These are phyloP conservation scores for Tribolium madens DNA, from an alignment of 1,140 invertebrate species.

Conservation along the genomic window DNA sequence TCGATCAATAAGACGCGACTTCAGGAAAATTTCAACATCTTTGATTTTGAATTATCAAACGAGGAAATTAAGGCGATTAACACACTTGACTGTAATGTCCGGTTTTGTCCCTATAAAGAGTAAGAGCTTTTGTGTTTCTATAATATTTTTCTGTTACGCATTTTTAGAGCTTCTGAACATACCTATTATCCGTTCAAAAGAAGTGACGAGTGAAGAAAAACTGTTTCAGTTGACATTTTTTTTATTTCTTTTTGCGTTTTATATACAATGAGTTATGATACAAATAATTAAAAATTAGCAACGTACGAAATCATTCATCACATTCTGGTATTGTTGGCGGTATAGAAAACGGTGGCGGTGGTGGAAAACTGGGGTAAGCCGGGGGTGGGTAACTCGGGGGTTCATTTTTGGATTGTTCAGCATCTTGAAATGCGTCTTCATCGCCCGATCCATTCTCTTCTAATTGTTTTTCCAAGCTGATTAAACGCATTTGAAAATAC, in stretches of 20 bases:
- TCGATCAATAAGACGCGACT: constrained; percentile 57
- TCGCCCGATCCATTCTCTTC: constrained; percentile 55
- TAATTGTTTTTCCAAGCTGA: constrained; percentile 57
- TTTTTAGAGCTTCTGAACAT: constrained; percentile 46
- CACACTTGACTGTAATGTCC: constrained; percentile 58
- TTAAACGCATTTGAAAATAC: constrained; percentile 64
- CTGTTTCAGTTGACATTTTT: background rate
- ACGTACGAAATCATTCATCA: constrained; percentile 53
- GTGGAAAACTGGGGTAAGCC: constrained; percentile 33
- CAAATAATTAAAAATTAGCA: constrained; percentile 42
- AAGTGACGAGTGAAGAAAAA: constrained; percentile 35
- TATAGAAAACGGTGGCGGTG: constrained; percentile 50
- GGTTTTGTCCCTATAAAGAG: constrained; percentile 58
- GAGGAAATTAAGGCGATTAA: constrained; percentile 55
- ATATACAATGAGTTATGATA: constrained; percentile 39
- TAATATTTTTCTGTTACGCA: background rate
- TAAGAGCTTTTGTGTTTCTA: constrained; percentile 54
- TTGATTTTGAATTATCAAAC: constrained; percentile 55
- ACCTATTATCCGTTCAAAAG: constrained; percentile 51
- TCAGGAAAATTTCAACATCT: constrained; percentile 57
- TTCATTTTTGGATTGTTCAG: constrained; percentile 33
- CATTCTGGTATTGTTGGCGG: constrained; percentile 64
- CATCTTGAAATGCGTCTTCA: constrained; percentile 61
- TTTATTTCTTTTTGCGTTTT: constrained; percentile 18
- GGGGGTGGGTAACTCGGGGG: constrained; percentile 26